Evolutionary conservation across 2,113 vertebrate species (phyloP), one percentile per base, ranked within the genome.

Genomic region (Formicarius rufipectus): DNA sequence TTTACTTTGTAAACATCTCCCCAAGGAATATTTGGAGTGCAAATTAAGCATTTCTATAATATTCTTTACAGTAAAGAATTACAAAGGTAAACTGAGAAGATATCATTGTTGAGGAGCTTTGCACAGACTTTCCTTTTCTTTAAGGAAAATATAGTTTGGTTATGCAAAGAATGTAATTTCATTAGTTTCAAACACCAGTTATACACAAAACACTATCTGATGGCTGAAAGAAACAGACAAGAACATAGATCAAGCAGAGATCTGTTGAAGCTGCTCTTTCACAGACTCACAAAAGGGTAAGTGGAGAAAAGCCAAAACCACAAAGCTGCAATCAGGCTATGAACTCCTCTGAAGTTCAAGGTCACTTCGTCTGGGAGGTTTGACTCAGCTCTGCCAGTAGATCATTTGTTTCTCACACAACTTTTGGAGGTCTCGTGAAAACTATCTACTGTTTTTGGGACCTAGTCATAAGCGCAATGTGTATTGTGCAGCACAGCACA

Each of bases 281-380:
- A 69, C 50, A 87, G 63, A 66, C 60, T 60, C 49, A 30, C 66
- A 72, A 75, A 79, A 85, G 27, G 14, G 14, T 73, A 84, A 90
- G 39, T 83, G 84, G 84, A 93, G 44, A 77, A 86, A 76, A 52
- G 76, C 86, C 90, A 92, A 95, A 95, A 58, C 85, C 71, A 67
- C 86, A 92, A 88, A 63, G 8, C 73, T 84, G 27, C 40, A 74
- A 45, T 63, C 60, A 76, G 58, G 55, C 84, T 79, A 21, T 50
- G 71, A 94, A 93, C 74, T 68, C 75, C 62, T 52, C 53, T 78
- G 67, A 93, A 89, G 74, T 87, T 93, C 53, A 72, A 84, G 84
- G 62, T 89, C 81, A 64, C 53, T 82, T 93, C 66, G 78, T 4
- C 37, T 76, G 67, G 31, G 81, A 89, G 9, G 20, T 60, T 91